These are phyloP conservation scores for Ornithoptera priamus DNA, from an alignment of 2,888 invertebrate genomes.

Conservation along the genomic window DNA sequence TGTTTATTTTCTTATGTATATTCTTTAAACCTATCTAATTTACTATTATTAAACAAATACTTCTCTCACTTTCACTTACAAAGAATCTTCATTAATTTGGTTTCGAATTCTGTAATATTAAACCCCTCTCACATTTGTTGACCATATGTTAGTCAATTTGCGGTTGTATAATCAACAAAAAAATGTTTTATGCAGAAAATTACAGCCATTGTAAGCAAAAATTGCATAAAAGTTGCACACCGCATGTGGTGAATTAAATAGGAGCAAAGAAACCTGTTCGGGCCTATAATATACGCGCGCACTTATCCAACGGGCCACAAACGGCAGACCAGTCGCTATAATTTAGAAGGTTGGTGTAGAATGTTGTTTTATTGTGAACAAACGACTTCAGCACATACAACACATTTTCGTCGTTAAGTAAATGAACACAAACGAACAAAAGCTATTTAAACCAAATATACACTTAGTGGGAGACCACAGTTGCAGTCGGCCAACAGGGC, in stretches of 20 bases:
- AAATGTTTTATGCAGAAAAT: constrained; percentile 51
- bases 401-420: constrained; percentile 66
- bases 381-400: constrained; percentile 62
- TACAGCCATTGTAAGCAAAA: constrained; percentile 62
- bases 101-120: constrained; percentile 6
- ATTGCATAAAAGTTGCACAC: constrained; percentile 71
- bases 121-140: constrained; percentile 35
- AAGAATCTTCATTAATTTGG: neutral
- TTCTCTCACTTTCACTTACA: neutral
- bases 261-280: constrained; percentile 72
- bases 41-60: neutral
- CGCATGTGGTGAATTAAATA: constrained; percentile 72
- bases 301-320: constrained; percentile 61
- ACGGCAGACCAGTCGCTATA: constrained; percentile 66
- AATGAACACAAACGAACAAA: constrained; percentile 75
- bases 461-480: constrained; percentile 77
- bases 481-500: constrained; percentile 47
- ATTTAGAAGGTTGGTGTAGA: constrained; percentile 69
- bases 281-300: constrained; percentile 58
- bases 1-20: neutral
- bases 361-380: constrained; percentile 69
- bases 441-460: constrained; percentile 78
- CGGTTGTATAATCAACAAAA: constrained; percentile 44
- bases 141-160: constrained; percentile 41
- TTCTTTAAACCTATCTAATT: neutral